Evolutionary conservation across 2,113 vertebrate genomes (phyloP).

Genomic region (Peucedramus taeniatus): DNA sequence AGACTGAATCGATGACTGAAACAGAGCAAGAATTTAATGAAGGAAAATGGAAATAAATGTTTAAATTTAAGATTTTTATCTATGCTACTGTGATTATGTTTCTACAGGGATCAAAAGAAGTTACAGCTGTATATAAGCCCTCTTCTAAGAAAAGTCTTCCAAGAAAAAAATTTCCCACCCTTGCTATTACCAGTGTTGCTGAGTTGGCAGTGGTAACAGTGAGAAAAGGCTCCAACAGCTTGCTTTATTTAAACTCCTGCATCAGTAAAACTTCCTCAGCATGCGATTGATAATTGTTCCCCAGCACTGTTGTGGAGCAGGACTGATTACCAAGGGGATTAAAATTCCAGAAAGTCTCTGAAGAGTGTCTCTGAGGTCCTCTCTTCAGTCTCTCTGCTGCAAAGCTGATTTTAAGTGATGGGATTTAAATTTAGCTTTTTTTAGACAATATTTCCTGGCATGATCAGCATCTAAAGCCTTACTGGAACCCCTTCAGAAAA

Average conservation of each 20-base stretch:
- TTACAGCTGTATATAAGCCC: neutral
- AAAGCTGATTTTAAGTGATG: neutral
- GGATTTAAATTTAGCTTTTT: slow-evolving; percentile 9
- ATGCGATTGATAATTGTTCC: slow-evolving; percentile 38
- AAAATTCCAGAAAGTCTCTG: slow-evolving; percentile 25
- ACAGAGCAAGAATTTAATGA: neutral
- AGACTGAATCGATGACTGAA: neutral
- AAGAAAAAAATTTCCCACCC: neutral
- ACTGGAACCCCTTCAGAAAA: slow-evolving; percentile 19
- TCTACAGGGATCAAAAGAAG: slow-evolving; percentile 12
- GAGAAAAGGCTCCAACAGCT: slow-evolving; percentile 15
- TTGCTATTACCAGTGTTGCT: neutral
- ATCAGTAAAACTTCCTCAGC: slow-evolving; percentile 25
- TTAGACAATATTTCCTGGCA: slow-evolving; percentile 14
- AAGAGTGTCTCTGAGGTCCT: neutral
- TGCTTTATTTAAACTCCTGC: slow-evolving; percentile 40
- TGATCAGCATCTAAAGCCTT: neutral
- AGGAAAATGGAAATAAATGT: neutral
- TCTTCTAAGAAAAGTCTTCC: slow-evolving; percentile 1
- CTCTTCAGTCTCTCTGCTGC: neutral
- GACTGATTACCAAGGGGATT: slow-evolving; percentile 35
- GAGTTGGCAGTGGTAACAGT: neutral
- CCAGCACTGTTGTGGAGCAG: neutral
- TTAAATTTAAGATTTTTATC: slow-evolving; percentile 31
- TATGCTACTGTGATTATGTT: neutral